A percentile compares a stretch with the other conserved stretches of the same genome.
Conservation (phyloP, 2,113 vertebrate species). For the Etheostoma spectabile region DNA sequence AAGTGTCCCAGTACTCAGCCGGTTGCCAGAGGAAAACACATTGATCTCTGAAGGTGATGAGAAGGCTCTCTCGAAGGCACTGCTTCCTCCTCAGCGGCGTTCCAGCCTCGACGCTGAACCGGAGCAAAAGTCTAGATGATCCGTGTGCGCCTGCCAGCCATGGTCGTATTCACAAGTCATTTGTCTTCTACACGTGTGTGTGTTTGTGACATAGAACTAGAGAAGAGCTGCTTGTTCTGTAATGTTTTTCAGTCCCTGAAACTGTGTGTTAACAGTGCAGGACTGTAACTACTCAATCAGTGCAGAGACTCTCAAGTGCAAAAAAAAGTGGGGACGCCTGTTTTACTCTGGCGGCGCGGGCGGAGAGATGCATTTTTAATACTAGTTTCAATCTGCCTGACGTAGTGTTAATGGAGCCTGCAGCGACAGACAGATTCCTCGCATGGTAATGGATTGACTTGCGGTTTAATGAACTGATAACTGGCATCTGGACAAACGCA, state of each 20-base stretch:
- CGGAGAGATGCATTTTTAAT: constrained; percentile 69
- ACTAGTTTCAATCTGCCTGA: constrained; percentile 59
- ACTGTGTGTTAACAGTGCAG: not conserved
- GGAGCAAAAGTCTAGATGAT: constrained; percentile 56
- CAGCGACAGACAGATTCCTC: constrained; percentile 59
- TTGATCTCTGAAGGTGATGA: constrained; percentile 83
- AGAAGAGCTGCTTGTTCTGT: constrained; percentile 38
- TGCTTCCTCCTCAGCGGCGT: constrained; percentile 63
- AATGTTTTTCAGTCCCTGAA: constrained; percentile 27
- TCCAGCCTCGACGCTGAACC: constrained; percentile 62
- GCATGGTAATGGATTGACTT: constrained; percentile 64
- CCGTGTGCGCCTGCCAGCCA: constrained; percentile 48
- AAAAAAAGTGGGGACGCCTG: constrained; percentile 3
- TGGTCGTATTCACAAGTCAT: constrained; percentile 43
- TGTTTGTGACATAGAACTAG: constrained; percentile 7
- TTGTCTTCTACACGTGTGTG: constrained; percentile 38
- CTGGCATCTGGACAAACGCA: constrained; percentile 64
- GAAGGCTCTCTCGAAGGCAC: constrained; percentile 75
- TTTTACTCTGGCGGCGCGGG: constrained; percentile 19
- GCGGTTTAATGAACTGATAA: constrained; percentile 74
- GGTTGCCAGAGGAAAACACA: constrained; percentile 78
- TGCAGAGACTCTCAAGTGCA: constrained; percentile 2
- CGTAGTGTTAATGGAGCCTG: constrained; percentile 67
- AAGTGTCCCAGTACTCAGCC: constrained; percentile 70
- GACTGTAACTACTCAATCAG: constrained; percentile 7